Conservation (phyloP, 1,140 invertebrate genomes). For the Pararge aegeria region DNA sequence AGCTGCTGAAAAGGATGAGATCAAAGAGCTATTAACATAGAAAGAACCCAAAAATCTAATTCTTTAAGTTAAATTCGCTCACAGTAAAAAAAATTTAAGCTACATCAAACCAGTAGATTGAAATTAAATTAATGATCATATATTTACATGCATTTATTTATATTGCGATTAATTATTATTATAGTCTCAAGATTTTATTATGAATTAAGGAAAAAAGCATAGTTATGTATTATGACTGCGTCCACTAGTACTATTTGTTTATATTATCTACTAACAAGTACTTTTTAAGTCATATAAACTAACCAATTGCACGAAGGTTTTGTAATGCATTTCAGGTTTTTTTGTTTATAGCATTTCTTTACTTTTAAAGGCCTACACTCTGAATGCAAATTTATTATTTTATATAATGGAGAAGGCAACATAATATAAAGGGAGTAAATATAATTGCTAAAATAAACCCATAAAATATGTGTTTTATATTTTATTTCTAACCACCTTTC, state of each 20-base stretch:
- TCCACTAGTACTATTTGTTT: slow-evolving; percentile 60
- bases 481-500: slow-evolving; percentile 36
- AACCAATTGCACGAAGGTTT: slow-evolving; percentile 24
- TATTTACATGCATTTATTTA: slow-evolving; percentile 78
- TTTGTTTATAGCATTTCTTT: slow-evolving; percentile 30
- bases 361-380: slow-evolving; percentile 57
- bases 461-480: slow-evolving; percentile 33
- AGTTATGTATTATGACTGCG: slow-evolving; percentile 61
- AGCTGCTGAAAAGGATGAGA: slow-evolving; percentile 95
- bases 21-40: slow-evolving; percentile 84
- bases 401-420: slow-evolving; percentile 52
- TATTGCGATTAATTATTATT: slow-evolving; percentile 68
- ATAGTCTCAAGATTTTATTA: slow-evolving; percentile 58
- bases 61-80: slow-evolving; percentile 38
- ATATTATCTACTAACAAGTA: slow-evolving; percentile 26
- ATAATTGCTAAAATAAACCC: slow-evolving; percentile 69
- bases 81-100: slow-evolving; percentile 57
- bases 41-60: slow-evolving; percentile 21
- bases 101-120: slow-evolving; percentile 50
- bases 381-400: slow-evolving; percentile 72
- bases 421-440: slow-evolving; percentile 56
- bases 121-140: slow-evolving; percentile 50
- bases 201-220: slow-evolving; percentile 31
- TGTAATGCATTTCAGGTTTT: slow-evolving; percentile 26
- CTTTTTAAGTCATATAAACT: slow-evolving; percentile 17